A percentile compares a stretch with the other conserved stretches of the same genome.
These are phyloP conservation scores for Psix sp. DNA, from an alignment of 1,140 invertebrate species.

Conservation along the genomic window DNA sequence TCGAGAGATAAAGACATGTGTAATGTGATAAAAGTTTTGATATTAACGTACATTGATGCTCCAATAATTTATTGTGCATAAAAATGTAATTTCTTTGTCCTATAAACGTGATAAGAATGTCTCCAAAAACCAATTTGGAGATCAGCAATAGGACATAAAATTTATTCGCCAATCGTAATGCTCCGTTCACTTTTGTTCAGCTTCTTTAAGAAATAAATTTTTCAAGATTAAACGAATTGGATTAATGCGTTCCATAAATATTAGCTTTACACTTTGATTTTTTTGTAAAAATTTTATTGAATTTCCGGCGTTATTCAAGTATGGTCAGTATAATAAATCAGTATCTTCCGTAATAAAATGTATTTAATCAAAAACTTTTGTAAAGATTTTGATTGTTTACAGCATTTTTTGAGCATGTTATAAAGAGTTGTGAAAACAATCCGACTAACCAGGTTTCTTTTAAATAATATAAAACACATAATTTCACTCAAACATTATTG, in stretches of 20 bases:
- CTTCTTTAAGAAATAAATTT: constrained; percentile 48
- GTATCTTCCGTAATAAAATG: too few species aligned
- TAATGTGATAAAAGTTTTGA: constrained; percentile 46
- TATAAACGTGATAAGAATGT: constrained; percentile 56
- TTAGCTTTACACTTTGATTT: too few species aligned
- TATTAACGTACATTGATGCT: constrained; percentile 44
- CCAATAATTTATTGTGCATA: constrained; percentile 46
- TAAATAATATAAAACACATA: too few species aligned
- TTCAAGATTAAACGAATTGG: constrained; percentile 36
- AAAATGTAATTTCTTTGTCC: constrained; percentile 54
- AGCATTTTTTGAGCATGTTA: too few species aligned
- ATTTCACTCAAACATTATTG: too few species aligned
- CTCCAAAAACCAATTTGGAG: constrained; percentile 49
- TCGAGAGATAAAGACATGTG: constrained; percentile 22
- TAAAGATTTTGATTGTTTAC: too few species aligned
- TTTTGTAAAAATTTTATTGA: too few species aligned
- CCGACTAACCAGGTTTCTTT: too few species aligned
- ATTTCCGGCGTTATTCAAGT: too few species aligned
- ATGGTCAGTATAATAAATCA: too few species aligned
- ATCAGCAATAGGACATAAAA: constrained; percentile 38
- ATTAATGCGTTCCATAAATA: constrained; percentile 46
- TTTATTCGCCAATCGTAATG: constrained; percentile 40
- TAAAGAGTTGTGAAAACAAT: too few species aligned
- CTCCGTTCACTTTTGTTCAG: constrained; percentile 30
- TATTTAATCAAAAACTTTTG: too few species aligned